Evolutionary conservation across 2,113 vertebrate genomes (phyloP).

Genomic region (Cinclus cinclus): DNA sequence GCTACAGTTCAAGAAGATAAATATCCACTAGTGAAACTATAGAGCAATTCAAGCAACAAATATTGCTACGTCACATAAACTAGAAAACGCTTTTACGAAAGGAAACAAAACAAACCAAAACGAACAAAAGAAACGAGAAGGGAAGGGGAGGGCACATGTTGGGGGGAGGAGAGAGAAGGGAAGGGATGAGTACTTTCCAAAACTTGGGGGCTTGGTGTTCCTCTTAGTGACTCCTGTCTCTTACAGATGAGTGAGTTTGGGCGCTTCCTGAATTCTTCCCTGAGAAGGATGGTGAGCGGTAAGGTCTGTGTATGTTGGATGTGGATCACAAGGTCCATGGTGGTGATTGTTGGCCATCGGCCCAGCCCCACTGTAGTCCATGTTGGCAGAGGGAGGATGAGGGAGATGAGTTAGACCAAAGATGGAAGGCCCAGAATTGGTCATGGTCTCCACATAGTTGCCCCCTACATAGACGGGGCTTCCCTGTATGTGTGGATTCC

Average conservation of each 20-base stretch:
- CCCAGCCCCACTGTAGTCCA: conserved; percentile 93
- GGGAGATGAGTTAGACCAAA: conserved; percentile 93
- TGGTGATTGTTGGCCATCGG: conserved; percentile 92
- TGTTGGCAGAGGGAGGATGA: conserved; percentile 86
- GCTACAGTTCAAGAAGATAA: conserved; percentile 79
- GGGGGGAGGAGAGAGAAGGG: conserved; percentile 14
- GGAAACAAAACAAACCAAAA: conserved; percentile 71
- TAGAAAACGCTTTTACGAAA: conserved; percentile 80
- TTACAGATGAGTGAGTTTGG: conserved; percentile 98
- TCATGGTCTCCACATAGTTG: conserved; percentile 92
- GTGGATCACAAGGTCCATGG: conserved; percentile 90
- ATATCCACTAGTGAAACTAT: conserved; percentile 80
- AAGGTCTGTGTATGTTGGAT: conserved; percentile 97
- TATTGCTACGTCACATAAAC: conserved; percentile 94
- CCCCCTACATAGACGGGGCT: conserved; percentile 95
- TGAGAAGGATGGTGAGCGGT: conserved; percentile 96
- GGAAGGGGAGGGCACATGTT: neutral
- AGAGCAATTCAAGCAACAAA: conserved; percentile 88
- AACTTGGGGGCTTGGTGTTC: conserved; percentile 68
- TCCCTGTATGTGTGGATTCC: conserved; percentile 92
- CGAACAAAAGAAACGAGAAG: conserved; percentile 71
- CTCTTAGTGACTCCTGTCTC: conserved; percentile 71
- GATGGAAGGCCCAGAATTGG: conserved; percentile 88
- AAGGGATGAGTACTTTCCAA: conserved; percentile 61
- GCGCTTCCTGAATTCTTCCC: conserved; percentile 99